phyloP scores from a whole-genome alignment of 1,140 invertebrate species.

The Aphelenchoides avenae region DNA sequence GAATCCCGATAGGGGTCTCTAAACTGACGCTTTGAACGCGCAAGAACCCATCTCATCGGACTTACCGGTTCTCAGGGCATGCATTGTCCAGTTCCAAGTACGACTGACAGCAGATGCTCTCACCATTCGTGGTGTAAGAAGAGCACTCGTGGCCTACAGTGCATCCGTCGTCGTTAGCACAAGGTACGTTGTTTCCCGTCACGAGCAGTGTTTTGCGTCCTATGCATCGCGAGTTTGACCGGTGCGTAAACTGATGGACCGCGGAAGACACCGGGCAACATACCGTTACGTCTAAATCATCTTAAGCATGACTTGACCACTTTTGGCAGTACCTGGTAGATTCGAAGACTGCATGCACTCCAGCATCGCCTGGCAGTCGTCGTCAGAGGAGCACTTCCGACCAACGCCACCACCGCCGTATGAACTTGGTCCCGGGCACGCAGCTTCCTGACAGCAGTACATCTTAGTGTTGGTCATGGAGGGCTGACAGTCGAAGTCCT shows the following conservation, averaged over 20 bases:
- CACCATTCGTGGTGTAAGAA: slow-evolving; percentile 14
- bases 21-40: too few relatives aligned
- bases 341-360: not conserved
- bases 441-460: slow-evolving; percentile 28
- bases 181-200: not conserved
- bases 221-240: slow-evolving; percentile 5
- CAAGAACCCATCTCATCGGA: too few relatives aligned
- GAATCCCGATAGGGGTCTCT: not conserved
- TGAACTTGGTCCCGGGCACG: slow-evolving; percentile 15
- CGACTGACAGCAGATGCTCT: slow-evolving; percentile 18
- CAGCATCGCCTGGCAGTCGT: not conserved
- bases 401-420: too few relatives aligned
- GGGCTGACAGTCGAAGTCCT: slow-evolving; percentile 28
- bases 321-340: not conserved
- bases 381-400: slow-evolving; percentile 6
- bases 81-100: slow-evolving; percentile 6
- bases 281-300: not conserved
- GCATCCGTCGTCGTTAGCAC: not conserved
- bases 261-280: slow-evolving; percentile 2
- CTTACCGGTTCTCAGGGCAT: slow-evolving; percentile 20
- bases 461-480: slow-evolving; percentile 31
- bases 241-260: not conserved
- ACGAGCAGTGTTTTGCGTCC: slow-evolving; percentile 5
- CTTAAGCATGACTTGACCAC: not conserved
- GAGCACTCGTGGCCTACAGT: slow-evolving; percentile 27